Evolutionary conservation across 1,140 invertebrate genomes (phyloP).

Genomic region (Drosophila mojavensis): DNA sequence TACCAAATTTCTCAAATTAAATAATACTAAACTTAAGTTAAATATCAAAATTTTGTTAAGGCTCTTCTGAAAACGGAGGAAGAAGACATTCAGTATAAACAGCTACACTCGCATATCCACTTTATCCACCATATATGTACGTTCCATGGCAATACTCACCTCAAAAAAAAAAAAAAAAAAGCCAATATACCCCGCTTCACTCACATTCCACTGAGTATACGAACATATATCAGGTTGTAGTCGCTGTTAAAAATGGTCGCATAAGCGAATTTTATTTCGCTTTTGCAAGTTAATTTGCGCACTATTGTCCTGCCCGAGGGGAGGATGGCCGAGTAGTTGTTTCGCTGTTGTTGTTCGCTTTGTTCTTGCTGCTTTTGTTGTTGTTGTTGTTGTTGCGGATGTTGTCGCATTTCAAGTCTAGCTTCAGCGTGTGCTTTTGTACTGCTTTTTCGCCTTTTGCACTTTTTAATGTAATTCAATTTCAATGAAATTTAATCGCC

Average conservation of each 20-base stretch:
- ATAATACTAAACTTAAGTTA: too few relatives aligned
- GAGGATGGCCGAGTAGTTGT: background rate
- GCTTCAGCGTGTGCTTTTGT: conserved; percentile 34
- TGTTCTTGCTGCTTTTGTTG: conserved; percentile 8
- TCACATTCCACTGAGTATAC: background rate
- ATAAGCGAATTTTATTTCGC: conserved; percentile 79
- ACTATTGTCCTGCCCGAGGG: conserved; percentile 62
- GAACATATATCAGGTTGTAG: conserved; percentile 48
- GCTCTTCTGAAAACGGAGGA: too few relatives aligned
- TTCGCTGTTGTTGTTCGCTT: conserved; percentile 15
- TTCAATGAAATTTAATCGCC: conserved; percentile 83
- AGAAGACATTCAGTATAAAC: too few relatives aligned
- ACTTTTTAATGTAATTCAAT: conserved; percentile 83
- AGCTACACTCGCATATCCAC: too few relatives aligned
- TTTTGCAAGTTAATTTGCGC: conserved; percentile 80
- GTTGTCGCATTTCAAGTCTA: conserved; percentile 18
- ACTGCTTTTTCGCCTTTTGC: conserved; percentile 67
- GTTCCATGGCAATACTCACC: too few relatives aligned
- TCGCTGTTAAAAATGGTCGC: conserved; percentile 56
- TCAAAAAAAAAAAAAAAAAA: background rate
- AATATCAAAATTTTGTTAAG: too few relatives aligned
- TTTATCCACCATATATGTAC: too few relatives aligned
- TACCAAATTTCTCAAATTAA: too few relatives aligned
- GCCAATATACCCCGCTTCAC: background rate
- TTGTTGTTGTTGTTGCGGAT: conserved; percentile 15